phyloP scores from a whole-genome alignment of 2,113 vertebrate genomes.

The Papio anubis region DNA sequence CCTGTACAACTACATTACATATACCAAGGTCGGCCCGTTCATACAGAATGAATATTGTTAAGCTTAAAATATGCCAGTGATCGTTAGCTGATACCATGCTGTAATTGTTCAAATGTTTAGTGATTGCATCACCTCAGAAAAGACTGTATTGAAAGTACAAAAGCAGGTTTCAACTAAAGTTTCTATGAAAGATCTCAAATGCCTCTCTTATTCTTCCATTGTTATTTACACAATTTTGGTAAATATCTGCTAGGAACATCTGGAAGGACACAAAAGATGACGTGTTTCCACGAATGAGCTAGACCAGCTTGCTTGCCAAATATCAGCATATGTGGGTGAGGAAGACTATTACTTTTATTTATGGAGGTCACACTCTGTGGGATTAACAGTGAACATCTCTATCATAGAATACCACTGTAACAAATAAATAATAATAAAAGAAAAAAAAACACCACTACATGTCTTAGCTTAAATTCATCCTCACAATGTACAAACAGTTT shows the following conservation, averaged over 20 bases:
- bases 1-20: not conserved
- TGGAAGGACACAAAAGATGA: slow-evolving; percentile 30
- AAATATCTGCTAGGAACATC: slow-evolving; percentile 36
- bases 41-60: not conserved
- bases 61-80: not conserved
- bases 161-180: not conserved
- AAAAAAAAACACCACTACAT: not conserved
- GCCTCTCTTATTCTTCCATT: not conserved
- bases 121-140: slow-evolving; percentile 1
- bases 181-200: slow-evolving; percentile 9
- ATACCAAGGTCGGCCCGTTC: not conserved
- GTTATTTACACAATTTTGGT: not conserved
- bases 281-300: slow-evolving; percentile 33
- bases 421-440: not conserved
- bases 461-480: slow-evolving; percentile 17
- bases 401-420: not conserved
- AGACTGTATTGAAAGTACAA: not conserved
- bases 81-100: not conserved
- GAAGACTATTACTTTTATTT: slow-evolving; percentile 18
- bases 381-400: not conserved
- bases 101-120: not conserved
- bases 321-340: not conserved
- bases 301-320: slow-evolving; percentile 32
- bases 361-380: not conserved
- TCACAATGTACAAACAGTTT: not conserved